Conservation (phyloP, 2,797 vertebrate genomes). For the Ptychobarbus kaznakovi region DNA sequence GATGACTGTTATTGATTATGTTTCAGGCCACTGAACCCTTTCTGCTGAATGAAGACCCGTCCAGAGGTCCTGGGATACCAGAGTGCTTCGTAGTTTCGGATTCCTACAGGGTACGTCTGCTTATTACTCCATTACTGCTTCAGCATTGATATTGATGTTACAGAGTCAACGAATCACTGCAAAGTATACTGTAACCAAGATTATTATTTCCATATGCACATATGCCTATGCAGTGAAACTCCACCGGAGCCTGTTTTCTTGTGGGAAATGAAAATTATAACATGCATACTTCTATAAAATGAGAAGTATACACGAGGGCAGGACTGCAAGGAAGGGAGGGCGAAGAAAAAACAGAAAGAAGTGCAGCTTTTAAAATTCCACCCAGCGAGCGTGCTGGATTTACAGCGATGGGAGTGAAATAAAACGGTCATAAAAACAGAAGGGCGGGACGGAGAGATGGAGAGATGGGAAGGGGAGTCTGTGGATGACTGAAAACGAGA, state of each 20-base stretch:
- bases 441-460: slow-evolving; percentile 45
- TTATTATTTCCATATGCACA: slow-evolving; percentile 80
- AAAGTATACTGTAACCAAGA: slow-evolving; percentile 77
- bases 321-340: slow-evolving; percentile 22
- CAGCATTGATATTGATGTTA: slow-evolving; percentile 64
- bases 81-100: slow-evolving; percentile 87
- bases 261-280: slow-evolving; percentile 73
- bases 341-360: slow-evolving; percentile 55
- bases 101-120: slow-evolving; percentile 83
- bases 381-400: slow-evolving; percentile 59
- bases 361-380: slow-evolving; percentile 61
- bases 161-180: slow-evolving; percentile 66
- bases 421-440: slow-evolving; percentile 68
- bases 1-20: slow-evolving; percentile 70
- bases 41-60: slow-evolving; percentile 84
- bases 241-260: slow-evolving; percentile 67
- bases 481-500: slow-evolving; percentile 70
- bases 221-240: slow-evolving; percentile 51
- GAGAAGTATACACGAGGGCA: slow-evolving; percentile 55
- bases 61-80: slow-evolving; percentile 84
- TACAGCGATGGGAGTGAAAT: slow-evolving; percentile 66
- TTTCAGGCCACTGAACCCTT: slow-evolving; percentile 85
- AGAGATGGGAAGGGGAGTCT: slow-evolving; percentile 38
- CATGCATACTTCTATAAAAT: slow-evolving; percentile 66
- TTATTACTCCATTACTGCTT: slow-evolving; percentile 69